Conservation (phyloP, 2,888 invertebrate genomes). For the Drepanosiphum platanoidis region DNA sequence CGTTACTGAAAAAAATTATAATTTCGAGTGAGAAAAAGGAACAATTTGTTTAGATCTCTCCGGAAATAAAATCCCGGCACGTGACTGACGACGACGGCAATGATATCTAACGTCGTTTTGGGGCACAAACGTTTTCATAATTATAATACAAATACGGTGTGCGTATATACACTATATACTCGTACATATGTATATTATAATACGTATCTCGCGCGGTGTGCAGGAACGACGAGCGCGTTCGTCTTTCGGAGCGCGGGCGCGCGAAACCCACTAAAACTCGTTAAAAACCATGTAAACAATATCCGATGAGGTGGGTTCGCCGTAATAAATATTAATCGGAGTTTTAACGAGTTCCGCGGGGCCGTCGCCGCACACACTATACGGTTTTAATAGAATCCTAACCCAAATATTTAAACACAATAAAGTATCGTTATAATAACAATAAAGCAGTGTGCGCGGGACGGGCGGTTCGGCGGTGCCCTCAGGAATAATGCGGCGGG, state of each 20-base stretch:
- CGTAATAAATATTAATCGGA: constrained; percentile 61
- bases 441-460: constrained; percentile 41
- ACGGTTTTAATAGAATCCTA: constrained; percentile 62
- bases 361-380: constrained; percentile 24
- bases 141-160: too few relatives aligned
- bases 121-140: too few relatives aligned
- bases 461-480: constrained; percentile 19
- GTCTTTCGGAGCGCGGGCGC: not conserved
- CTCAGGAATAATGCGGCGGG: constrained; percentile 58
- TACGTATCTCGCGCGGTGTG: not conserved
- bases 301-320: constrained; percentile 39
- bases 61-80: too few relatives aligned
- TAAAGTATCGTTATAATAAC: constrained; percentile 61
- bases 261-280: constrained; percentile 34
- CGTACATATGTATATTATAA: too few relatives aligned
- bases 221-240: not conserved
- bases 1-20: too few relatives aligned
- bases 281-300: constrained; percentile 59
- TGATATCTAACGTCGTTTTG: too few relatives aligned
- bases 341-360: constrained; percentile 60
- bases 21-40: too few relatives aligned
- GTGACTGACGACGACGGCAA: too few relatives aligned
- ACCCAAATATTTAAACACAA: constrained; percentile 62
- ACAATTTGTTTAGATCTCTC: too few relatives aligned
- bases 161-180: too few relatives aligned